Conservation (phyloP, 2,113 vertebrate species). For the Erythrolamprus reginae region DNA sequence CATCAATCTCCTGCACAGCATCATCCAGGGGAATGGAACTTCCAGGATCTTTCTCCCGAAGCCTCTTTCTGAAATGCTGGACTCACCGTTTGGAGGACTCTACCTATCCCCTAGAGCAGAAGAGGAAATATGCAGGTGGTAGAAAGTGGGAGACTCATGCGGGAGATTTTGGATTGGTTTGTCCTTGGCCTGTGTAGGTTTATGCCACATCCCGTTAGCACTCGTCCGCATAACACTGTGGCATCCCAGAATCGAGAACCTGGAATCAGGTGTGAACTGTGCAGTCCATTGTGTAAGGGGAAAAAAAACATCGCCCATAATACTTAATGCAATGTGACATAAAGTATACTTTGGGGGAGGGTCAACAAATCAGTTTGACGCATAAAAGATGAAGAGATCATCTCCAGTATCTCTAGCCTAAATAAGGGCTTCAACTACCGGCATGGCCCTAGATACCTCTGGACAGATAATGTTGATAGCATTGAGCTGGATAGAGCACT, state of each 20-base stretch:
- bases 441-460: background rate
- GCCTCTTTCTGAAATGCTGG: conserved; percentile 13
- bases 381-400: background rate
- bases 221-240: background rate
- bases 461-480: background rate
- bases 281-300: background rate
- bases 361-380: background rate
- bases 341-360: background rate
- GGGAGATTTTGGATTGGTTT: background rate
- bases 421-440: background rate
- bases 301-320: background rate
- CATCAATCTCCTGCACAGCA: conserved; percentile 12
- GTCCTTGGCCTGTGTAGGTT: background rate
- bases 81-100: conserved; percentile 6
- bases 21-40: conserved; percentile 22
- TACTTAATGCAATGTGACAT: background rate
- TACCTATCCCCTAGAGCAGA: background rate
- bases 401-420: background rate
- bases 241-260: background rate
- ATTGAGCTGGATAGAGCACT: background rate
- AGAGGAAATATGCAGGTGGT: background rate
- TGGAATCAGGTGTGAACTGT: background rate
- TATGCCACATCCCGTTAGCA: background rate
- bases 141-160: background rate
- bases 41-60: background rate